Evolutionary conservation across 92 coral and sea anemone genomes (phyloP).

Genomic region (Actinostola sp.): DNA sequence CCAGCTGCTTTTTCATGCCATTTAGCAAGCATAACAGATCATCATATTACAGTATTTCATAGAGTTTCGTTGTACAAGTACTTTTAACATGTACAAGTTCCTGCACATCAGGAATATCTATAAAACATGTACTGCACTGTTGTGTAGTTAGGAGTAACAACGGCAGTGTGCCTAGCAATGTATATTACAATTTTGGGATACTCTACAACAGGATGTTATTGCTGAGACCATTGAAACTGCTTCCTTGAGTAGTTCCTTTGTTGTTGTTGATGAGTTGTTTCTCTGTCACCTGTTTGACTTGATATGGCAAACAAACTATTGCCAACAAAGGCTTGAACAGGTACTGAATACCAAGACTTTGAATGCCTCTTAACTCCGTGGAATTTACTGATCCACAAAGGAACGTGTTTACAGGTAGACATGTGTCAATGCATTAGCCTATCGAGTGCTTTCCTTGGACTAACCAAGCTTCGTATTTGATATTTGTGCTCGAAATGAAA

Average conservation of each 20-base stretch:
- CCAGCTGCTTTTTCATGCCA: too few species aligned
- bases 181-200: too few species aligned
- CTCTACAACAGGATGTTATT: too few species aligned
- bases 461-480: background rate
- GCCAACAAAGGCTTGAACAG: conserved; percentile 20
- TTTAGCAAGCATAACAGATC: too few species aligned
- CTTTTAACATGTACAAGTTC: too few species aligned
- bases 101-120: too few species aligned
- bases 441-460: background rate
- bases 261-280: conserved; percentile 11
- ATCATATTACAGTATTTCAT: too few species aligned
- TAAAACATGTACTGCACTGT: too few species aligned
- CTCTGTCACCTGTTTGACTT: conserved; percentile 7
- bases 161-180: too few species aligned
- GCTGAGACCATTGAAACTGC: background rate
- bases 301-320: conserved; percentile 4
- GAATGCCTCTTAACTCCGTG: conserved; percentile 20
- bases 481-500: too few species aligned
- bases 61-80: too few species aligned
- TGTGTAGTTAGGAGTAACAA: too few species aligned
- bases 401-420: background rate
- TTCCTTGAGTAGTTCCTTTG: background rate
- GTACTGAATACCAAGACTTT: conserved; percentile 5
- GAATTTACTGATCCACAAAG: conserved; percentile 4
- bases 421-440: background rate